A percentile compares a stretch with the other conserved stretches of the same genome.
Conservation (phyloP, 2,888 invertebrate genomes). For the Spodoptera picta region DNA sequence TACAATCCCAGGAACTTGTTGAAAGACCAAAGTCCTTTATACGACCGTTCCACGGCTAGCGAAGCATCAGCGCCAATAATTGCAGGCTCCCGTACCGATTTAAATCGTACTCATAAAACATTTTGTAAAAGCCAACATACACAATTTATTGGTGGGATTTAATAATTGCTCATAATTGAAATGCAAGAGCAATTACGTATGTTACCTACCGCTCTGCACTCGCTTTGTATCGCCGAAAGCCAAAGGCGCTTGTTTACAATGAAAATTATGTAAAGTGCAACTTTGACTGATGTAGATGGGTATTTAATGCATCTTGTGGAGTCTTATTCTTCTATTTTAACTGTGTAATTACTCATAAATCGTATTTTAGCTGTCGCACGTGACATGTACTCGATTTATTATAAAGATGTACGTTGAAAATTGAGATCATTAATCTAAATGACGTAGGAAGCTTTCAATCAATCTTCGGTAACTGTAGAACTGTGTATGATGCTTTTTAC, state of each 20-base stretch:
- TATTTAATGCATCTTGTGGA: slow-evolving; percentile 45
- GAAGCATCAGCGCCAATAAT: slow-evolving; percentile 58
- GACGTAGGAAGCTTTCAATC: slow-evolving; percentile 42
- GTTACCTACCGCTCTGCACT: slow-evolving; percentile 52
- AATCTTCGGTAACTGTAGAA: slow-evolving; percentile 22
- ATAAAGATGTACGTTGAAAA: slow-evolving; percentile 29
- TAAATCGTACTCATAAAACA: slow-evolving; percentile 67
- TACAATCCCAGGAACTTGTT: slow-evolving; percentile 20
- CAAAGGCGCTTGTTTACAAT: slow-evolving; percentile 52
- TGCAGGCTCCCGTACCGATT: slow-evolving; percentile 67
- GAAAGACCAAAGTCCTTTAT: slow-evolving; percentile 25
- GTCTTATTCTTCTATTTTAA: slow-evolving; percentile 26
- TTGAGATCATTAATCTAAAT: slow-evolving; percentile 43
- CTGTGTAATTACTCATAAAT: slow-evolving; percentile 42
- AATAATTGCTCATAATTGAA: slow-evolving; percentile 78
- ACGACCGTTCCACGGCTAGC: slow-evolving; percentile 50
- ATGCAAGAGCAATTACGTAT: slow-evolving; percentile 62
- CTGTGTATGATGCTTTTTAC: slow-evolving; percentile 1
- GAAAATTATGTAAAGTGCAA: slow-evolving; percentile 55
- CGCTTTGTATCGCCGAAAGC: slow-evolving; percentile 65
- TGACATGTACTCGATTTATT: slow-evolving; percentile 39
- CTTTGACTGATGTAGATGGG: slow-evolving; percentile 53
- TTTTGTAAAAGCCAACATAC: slow-evolving; percentile 57
- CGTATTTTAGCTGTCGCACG: slow-evolving; percentile 36
- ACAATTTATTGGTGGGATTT: slow-evolving; percentile 71